A percentile compares a stretch with the other conserved stretches of the same genome.
phyloP scores from a whole-genome alignment of 2,113 vertebrate species.

The Eudyptes chrysolophus region DNA sequence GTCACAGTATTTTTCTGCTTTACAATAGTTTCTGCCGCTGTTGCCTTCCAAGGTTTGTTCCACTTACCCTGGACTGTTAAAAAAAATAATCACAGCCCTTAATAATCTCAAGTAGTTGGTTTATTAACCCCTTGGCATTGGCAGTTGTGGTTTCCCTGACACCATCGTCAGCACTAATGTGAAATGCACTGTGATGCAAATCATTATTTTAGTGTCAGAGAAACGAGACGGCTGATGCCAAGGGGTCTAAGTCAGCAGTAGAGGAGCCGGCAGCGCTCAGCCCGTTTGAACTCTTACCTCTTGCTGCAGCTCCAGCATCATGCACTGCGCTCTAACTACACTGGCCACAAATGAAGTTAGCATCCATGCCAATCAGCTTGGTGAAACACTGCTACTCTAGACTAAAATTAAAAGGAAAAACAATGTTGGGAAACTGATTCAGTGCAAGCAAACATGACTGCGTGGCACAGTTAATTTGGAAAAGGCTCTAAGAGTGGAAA shows the following conservation, averaged over 20 bases:
- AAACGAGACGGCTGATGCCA: background rate
- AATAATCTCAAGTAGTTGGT: conserved; percentile 17
- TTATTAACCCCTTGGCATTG: conserved; percentile 45
- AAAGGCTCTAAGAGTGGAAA: background rate
- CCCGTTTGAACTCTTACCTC: background rate
- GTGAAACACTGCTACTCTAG: background rate
- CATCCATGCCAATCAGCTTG: background rate
- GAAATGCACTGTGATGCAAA: background rate
- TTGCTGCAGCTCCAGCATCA: background rate
- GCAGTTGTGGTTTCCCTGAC: conserved; percentile 20
- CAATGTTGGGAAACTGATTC: accelerated
- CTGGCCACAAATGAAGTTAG: background rate
- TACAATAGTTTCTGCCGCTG: background rate
- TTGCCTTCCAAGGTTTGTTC: background rate
- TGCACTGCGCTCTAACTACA: accelerated
- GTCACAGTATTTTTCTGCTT: background rate
- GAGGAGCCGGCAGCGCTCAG: background rate
- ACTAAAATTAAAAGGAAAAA: background rate
- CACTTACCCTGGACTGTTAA: background rate
- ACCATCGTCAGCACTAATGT: background rate
- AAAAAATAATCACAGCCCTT: background rate
- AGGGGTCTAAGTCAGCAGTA: background rate
- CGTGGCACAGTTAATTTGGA: accelerated
- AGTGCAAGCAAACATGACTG: accelerated
- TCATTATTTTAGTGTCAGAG: background rate